A percentile compares a stretch with the other conserved stretches of the same genome.
These are phyloP conservation scores for Parambassis ranga DNA, from an alignment of 2,797 vertebrate species.

Conservation along the genomic window DNA sequence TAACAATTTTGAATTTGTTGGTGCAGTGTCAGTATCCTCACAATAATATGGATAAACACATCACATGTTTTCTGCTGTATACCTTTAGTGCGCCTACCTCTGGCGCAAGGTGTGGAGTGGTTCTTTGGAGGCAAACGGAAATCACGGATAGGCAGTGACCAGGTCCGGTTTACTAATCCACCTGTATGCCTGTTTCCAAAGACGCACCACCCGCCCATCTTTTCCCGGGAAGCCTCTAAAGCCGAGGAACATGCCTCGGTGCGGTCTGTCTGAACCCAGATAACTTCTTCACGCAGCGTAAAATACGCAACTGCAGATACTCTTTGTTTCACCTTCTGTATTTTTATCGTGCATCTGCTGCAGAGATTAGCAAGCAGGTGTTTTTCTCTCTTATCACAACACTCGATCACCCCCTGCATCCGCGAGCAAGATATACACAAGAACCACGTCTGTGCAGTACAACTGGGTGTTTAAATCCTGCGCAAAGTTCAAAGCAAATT, in stretches of 20 bases:
- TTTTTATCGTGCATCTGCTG: conserved; percentile 57
- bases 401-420: conserved; percentile 4
- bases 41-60: conserved; percentile 1
- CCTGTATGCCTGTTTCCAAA: conserved; percentile 63
- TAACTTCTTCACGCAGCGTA: conserved; percentile 70
- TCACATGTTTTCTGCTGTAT: conserved; percentile 15
- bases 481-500: conserved; percentile 75
- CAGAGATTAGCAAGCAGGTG: conserved; percentile 28
- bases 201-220: conserved; percentile 30
- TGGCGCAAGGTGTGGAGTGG: conserved; percentile 44
- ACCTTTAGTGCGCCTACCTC: conserved; percentile 15
- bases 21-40: conserved; percentile 1
- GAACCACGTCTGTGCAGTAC: conserved; percentile 24
- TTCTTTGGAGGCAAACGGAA: conserved; percentile 13
- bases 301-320: conserved; percentile 69
- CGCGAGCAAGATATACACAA: conserved; percentile 3
- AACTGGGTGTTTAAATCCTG: conserved; percentile 60
- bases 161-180: conserved; percentile 40
- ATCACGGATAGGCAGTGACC: conserved; percentile 23
- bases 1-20: background rate
- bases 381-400: conserved; percentile 1
- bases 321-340: conserved; percentile 66
- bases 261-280: conserved; percentile 51
- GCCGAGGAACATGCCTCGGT: conserved; percentile 38
- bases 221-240: conserved; percentile 20